Percentiles rank a stretch among this genome's conserved stretches.
phyloP scores from a whole-genome alignment of 1,140 invertebrate species.

The Ruditapes philippinarum region DNA sequence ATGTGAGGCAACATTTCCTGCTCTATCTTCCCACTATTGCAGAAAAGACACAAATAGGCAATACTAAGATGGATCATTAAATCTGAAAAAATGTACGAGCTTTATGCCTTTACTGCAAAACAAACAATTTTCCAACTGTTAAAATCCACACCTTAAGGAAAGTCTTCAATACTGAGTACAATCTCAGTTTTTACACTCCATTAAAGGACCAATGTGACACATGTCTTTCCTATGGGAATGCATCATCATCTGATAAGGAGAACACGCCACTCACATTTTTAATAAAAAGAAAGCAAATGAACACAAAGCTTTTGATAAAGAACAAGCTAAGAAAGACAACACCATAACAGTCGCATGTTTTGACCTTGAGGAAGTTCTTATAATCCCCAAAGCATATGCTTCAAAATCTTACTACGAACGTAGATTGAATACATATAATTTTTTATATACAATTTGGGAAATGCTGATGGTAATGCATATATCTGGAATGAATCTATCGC shows the following conservation, averaged over 20 bases:
- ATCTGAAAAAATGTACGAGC: slow-evolving; percentile 18
- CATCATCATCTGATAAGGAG: background rate
- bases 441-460: background rate
- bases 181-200: background rate
- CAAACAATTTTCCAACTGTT: background rate
- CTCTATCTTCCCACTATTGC: slow-evolving; percentile 48
- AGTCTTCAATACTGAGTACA: slow-evolving; percentile 11
- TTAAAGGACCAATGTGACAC: background rate
- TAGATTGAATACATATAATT: slow-evolving; percentile 30
- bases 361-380: background rate
- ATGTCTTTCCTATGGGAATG: background rate
- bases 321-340: background rate
- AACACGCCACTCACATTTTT: background rate
- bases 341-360: background rate
- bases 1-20: no score
- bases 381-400: background rate
- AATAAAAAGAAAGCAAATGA: background rate
- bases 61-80: slow-evolving; percentile 3
- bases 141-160: background rate
- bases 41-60: slow-evolving; percentile 23
- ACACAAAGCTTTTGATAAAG: background rate
- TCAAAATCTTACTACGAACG: background rate
- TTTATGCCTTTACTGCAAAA: background rate
- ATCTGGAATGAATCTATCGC: slow-evolving; percentile 4
- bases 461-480: background rate